Conservation (phyloP, 1,140 invertebrate species). For the Pseudomyrmex gracilis region DNA sequence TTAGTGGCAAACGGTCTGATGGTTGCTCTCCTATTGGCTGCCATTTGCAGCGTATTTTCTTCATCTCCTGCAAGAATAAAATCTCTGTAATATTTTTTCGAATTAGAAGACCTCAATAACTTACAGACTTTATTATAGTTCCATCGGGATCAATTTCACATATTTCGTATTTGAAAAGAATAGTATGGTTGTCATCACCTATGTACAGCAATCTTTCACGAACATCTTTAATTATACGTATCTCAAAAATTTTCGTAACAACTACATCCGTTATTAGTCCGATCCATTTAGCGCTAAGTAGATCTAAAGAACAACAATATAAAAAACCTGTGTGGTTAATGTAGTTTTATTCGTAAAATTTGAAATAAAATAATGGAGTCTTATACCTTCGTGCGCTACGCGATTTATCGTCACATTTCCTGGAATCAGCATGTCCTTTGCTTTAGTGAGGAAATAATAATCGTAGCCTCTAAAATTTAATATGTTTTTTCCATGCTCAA, state of each 20-base stretch:
- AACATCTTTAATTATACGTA: conserved; percentile 61
- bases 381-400: conserved; percentile 70
- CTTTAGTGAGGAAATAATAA: conserved; percentile 64
- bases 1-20: conserved; percentile 70
- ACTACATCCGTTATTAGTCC: conserved; percentile 77
- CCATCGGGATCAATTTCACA: conserved; percentile 70
- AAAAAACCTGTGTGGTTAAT: conserved; percentile 14
- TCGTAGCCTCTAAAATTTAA: conserved; percentile 65
- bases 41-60: conserved; percentile 66
- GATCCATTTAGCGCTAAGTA: conserved; percentile 73
- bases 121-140: conserved; percentile 68
- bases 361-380: background rate
- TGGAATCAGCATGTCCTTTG: conserved; percentile 40
- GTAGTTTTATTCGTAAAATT: background rate
- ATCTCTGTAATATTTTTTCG: conserved; percentile 1
- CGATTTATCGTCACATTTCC: conserved; percentile 75
- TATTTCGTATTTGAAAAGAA: conserved; percentile 78
- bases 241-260: conserved; percentile 65
- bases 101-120: conserved; percentile 21
- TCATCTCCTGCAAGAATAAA: conserved; percentile 49
- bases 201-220: conserved; percentile 61
- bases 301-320: conserved; percentile 56
- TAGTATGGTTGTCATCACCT: conserved; percentile 60
- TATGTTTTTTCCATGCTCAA: conserved; percentile 52
- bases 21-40: conserved; percentile 56